Base-by-base conservation (phyloP, 2,797 vertebrate species). In the Lindbergichthys nudifrons region DNA sequence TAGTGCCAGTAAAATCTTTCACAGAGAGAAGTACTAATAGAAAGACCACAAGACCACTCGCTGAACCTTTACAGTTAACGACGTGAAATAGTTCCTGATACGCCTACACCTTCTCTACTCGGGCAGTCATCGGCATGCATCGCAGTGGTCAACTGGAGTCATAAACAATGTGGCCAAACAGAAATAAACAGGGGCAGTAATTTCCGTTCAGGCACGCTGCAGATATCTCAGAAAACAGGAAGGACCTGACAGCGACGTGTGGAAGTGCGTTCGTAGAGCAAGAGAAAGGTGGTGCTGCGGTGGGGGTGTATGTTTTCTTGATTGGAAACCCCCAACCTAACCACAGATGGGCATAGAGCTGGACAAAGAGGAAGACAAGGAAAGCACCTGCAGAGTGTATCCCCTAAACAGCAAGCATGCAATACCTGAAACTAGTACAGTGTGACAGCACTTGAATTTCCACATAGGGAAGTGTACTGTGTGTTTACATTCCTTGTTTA, bases 201-300 rank as follows among this genome's bases (percentile, higher is more conserved):
- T 77, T 87, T 91, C 83, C 63, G 48, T 48, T 83, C 15, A 71
- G 79, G 65, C 81, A 47, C 10, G 18, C 71, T 54, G 51, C 82
- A 85, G 84, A 84, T 47, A 51, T 74, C 66, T 88, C 77, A 83
- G 87, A 90, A 92, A 91, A 91, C 90, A 93, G 90, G 91, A 93
- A 92, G 87, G 80, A 73, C 74, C 73, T 47, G 43, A 82, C 66
- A 68, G 70, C 10, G 47, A 60, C 23, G 45, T 36, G 76, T 88
- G 85, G 90, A 91, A 88, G 81, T 80, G 58, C 5, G 36, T 70
- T 81, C 75, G 67, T 19, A 71, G 53, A 82, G 70, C 14, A 63
- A 75, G 7, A 63, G 21, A 75, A 57, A 76, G 62, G 74, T 64
- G 62, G 73, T 67, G 64, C 23, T 58, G 39, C 16, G 26, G 10